These are phyloP conservation scores for Allobates femoralis DNA, from an alignment of 2,797 vertebrate genomes.

Conservation along the genomic window DNA sequence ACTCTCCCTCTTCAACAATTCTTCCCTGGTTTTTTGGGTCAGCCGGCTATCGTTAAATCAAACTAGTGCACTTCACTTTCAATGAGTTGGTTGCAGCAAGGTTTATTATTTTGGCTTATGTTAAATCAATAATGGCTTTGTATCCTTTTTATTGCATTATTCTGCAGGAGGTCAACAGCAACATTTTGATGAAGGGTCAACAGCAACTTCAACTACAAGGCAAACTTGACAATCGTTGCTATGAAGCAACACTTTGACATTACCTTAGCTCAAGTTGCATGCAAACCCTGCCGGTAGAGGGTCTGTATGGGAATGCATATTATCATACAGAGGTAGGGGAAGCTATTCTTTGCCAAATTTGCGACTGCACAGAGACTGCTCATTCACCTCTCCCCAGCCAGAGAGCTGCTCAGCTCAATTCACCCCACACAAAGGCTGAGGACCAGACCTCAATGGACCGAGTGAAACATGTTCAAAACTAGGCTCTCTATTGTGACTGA, in stretches of 20 bases:
- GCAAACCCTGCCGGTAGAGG: slow-evolving; percentile 75
- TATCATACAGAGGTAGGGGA: slow-evolving; percentile 80
- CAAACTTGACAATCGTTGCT: slow-evolving; percentile 81
- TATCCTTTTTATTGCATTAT: neutral
- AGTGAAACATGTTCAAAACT: slow-evolving; percentile 95
- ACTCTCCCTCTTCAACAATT: slow-evolving; percentile 82
- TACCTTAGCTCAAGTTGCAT: slow-evolving; percentile 79
- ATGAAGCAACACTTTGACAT: slow-evolving; percentile 81
- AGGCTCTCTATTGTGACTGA: slow-evolving; percentile 99
- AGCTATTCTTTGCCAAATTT: slow-evolving; percentile 82
- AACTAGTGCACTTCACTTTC: slow-evolving; percentile 87
- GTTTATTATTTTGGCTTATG: slow-evolving; percentile 89
- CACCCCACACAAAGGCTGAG: slow-evolving; percentile 96
- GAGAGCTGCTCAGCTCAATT: slow-evolving; percentile 89
- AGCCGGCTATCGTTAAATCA: slow-evolving; percentile 94
- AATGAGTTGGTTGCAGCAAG: slow-evolving; percentile 80
- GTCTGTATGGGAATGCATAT: slow-evolving; percentile 81
- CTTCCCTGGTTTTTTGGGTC: slow-evolving; percentile 84
- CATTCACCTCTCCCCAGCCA: slow-evolving; percentile 85
- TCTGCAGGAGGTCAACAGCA: slow-evolving; percentile 77
- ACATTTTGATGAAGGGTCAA: slow-evolving; percentile 85
- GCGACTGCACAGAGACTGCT: slow-evolving; percentile 80
- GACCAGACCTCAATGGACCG: slow-evolving; percentile 94
- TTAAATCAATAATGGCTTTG: slow-evolving; percentile 81
- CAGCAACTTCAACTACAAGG: slow-evolving; percentile 84